These are phyloP conservation scores for Thecophora atra DNA, from an alignment of 2,888 invertebrate species.

Conservation along the genomic window DNA sequence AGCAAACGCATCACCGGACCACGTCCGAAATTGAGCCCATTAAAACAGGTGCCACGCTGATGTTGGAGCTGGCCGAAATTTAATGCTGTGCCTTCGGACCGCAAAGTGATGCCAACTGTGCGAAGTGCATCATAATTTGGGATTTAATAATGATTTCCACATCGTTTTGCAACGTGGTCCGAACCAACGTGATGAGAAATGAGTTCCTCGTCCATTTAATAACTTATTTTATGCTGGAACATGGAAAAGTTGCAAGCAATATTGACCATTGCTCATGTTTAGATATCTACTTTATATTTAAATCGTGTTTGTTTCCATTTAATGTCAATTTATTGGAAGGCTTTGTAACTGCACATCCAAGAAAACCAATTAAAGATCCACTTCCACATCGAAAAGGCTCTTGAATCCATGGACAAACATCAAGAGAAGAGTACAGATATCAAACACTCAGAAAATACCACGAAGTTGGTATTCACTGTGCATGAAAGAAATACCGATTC, in stretches of 20 bases:
- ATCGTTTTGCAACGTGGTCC: background rate
- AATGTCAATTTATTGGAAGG: background rate
- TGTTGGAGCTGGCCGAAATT: background rate
- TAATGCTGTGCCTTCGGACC: slow-evolving; percentile 1
- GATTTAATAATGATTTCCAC: background rate
- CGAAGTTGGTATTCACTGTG: no score
- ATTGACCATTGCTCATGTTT: slow-evolving; percentile 10
- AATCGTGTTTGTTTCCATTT: background rate
- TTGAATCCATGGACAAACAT: no score
- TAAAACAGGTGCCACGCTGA: slow-evolving; percentile 20
- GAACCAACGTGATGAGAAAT: background rate
- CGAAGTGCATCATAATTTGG: no score
- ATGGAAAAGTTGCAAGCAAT: slow-evolving; percentile 22
- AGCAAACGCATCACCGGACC: background rate
- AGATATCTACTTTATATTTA: background rate
- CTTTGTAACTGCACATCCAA: no score
- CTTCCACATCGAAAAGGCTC: no score
- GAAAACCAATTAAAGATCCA: no score
- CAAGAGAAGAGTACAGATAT: no score
- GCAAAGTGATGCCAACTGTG: slow-evolving; percentile 14
- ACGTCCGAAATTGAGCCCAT: slow-evolving; percentile 7
- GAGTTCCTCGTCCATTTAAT: slow-evolving; percentile 14
- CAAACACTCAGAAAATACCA: no score
- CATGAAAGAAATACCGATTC: no score
- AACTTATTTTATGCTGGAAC: slow-evolving; percentile 31